These are phyloP conservation scores for Cebus imitator DNA, from an alignment of 2,113 vertebrate genomes.

Conservation along the genomic window DNA sequence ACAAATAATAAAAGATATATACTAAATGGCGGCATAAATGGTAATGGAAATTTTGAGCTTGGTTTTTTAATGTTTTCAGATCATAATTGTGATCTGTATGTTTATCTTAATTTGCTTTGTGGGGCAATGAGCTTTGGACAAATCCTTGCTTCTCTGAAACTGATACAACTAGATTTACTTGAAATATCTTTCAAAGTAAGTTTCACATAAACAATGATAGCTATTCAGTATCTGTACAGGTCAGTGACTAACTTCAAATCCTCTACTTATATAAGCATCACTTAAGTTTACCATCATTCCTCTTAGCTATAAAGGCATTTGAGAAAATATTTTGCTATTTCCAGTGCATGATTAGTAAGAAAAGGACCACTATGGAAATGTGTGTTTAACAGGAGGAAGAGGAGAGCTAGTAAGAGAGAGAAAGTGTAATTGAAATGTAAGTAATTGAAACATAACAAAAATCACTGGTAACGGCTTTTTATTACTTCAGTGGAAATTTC, in stretches of 20 bases:
- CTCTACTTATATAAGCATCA: not conserved
- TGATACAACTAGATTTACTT: not conserved
- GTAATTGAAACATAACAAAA: constrained; percentile 59
- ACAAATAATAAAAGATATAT: not conserved
- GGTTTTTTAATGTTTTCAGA: not conserved
- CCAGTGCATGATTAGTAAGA: constrained; percentile 14
- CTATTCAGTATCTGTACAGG: not conserved
- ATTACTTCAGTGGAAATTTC: constrained; percentile 42
- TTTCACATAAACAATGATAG: not conserved
- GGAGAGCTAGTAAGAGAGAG: not conserved
- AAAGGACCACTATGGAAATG: constrained; percentile 30
- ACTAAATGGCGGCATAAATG: not conserved
- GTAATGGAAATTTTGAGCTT: not conserved
- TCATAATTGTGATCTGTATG: not conserved
- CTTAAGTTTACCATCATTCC: not conserved
- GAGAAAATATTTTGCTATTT: constrained; percentile 44
- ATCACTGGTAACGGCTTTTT: constrained; percentile 30
- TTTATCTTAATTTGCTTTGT: not conserved
- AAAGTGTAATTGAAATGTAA: constrained; percentile 50
- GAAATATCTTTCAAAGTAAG: constrained; percentile 17
- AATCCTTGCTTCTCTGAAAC: not conserved
- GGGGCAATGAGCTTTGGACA: not conserved
- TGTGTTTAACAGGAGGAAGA: constrained; percentile 39
- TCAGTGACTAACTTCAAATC: not conserved
- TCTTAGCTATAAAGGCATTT: not conserved